Conservation (phyloP, 2,113 vertebrate genomes). For the Artemisiospiza belli region DNA sequence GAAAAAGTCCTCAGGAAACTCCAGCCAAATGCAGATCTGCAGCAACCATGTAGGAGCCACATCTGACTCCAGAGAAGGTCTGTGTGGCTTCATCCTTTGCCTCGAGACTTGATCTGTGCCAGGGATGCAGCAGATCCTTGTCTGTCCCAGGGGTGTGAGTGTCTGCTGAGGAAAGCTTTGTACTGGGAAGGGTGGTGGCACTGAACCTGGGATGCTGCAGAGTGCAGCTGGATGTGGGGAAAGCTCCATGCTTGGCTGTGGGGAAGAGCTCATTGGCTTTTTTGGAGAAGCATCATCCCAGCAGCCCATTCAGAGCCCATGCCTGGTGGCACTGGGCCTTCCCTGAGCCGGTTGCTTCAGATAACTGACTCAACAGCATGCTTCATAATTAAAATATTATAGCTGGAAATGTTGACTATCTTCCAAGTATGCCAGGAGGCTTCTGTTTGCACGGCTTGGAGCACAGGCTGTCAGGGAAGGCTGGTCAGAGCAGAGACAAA, state of each 20-base stretch:
- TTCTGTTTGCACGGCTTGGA: constrained; percentile 25
- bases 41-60: accelerated
- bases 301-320: neutral
- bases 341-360: neutral
- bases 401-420: constrained; percentile 36
- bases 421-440: constrained; percentile 60
- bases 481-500: constrained; percentile 36
- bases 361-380: neutral
- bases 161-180: neutral
- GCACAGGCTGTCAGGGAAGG: constrained; percentile 36
- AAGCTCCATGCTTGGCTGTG: neutral
- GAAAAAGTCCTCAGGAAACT: neutral
- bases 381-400: constrained; percentile 57
- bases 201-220: neutral
- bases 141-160: neutral
- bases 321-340: neutral
- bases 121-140: accelerated
- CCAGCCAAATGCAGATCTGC: neutral
- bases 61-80: neutral
- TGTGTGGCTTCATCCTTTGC: neutral
- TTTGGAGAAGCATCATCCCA: neutral
- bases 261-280: neutral
- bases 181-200: neutral
- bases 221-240: accelerated
- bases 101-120: neutral